These are phyloP conservation scores for Pelecanus crispus DNA, from an alignment of 2,113 vertebrate genomes.

Conservation along the genomic window DNA sequence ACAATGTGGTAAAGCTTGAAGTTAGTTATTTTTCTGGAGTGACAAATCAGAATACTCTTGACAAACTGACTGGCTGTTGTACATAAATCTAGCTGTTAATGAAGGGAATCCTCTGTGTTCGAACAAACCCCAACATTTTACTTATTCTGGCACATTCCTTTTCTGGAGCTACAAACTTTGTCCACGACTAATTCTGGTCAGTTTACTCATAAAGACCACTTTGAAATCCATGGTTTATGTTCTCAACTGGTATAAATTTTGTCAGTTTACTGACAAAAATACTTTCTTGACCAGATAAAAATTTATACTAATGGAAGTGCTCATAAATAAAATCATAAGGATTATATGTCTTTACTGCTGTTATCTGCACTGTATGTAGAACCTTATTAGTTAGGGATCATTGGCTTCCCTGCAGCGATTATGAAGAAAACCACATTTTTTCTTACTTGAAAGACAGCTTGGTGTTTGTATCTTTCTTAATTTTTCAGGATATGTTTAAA, in stretches of 20 bases:
- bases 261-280: not conserved
- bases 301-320: not conserved
- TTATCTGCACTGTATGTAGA: not conserved
- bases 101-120: not conserved
- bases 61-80: not conserved
- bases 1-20: not conserved
- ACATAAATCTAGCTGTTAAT: not conserved
- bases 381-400: not conserved
- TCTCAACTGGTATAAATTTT: not conserved
- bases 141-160: not conserved
- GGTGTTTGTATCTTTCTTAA: conserved; percentile 3
- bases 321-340: not conserved
- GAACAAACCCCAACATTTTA: not conserved
- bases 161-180: not conserved
- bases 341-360: not conserved
- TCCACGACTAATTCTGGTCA: not conserved
- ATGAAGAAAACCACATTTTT: not conserved
- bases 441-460: not conserved
- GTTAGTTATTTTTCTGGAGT: not conserved
- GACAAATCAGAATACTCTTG: not conserved
- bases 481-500: conserved; percentile 17
- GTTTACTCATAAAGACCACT: not conserved
- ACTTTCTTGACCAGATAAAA: not conserved
- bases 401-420: not conserved
- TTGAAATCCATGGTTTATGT: not conserved